Evolutionary conservation across 1,140 invertebrate genomes (phyloP).

Genomic region (Thaumetopoea pityocampa): DNA sequence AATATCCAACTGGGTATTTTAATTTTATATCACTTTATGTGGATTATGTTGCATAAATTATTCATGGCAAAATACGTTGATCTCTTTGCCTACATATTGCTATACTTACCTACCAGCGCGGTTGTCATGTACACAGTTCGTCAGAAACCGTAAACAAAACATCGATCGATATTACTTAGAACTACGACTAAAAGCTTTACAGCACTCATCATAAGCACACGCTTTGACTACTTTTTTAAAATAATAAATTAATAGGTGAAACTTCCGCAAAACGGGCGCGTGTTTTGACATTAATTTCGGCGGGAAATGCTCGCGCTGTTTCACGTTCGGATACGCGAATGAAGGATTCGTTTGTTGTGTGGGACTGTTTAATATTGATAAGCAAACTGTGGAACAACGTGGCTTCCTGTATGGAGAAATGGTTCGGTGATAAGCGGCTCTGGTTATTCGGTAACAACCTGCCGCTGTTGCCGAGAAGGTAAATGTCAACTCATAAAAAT

Average conservation of each 20-base stretch:
- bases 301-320: constrained; percentile 42
- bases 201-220: constrained; percentile 42
- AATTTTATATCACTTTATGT: too few species aligned
- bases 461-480: constrained; percentile 87
- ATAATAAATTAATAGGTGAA: constrained; percentile 19
- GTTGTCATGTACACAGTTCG: constrained; percentile 71
- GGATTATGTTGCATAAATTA: too few species aligned
- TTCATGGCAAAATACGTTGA: constrained; percentile 15
- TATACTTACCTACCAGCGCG: constrained; percentile 53
- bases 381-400: constrained; percentile 67
- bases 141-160: constrained; percentile 70
- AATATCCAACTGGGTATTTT: too few species aligned
- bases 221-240: background rate
- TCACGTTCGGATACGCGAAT: constrained; percentile 48
- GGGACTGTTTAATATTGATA: constrained; percentile 30
- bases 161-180: constrained; percentile 61
- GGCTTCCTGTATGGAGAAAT: constrained; percentile 88
- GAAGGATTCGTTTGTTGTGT: constrained; percentile 35
- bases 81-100: constrained; percentile 32
- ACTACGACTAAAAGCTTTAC: constrained; percentile 46
- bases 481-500: constrained; percentile 30
- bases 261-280: constrained; percentile 10
- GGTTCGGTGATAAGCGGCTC: constrained; percentile 89
- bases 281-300: constrained; percentile 34
- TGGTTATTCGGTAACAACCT: constrained; percentile 91